A percentile compares a stretch with the other conserved stretches of the same genome.
Evolutionary conservation across 2,888 invertebrate species (phyloP).

Genomic region (Synanthedon formicaeformis): DNA sequence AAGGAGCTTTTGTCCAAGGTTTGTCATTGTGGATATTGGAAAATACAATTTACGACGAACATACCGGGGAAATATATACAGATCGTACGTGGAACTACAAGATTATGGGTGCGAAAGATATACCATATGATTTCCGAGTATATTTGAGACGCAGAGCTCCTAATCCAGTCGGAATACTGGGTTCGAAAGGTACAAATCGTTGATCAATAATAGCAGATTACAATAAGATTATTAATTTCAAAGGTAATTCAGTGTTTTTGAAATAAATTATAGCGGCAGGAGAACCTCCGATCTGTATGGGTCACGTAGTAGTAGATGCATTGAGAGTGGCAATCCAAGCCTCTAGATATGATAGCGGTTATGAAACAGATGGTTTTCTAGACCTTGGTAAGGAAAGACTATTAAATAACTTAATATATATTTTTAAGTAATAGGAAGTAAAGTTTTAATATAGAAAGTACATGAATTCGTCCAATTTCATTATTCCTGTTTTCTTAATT

Average conservation of each 20-base stretch:
- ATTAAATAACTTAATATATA: neutral
- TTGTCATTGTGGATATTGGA: neutral
- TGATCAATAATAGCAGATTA: too few species aligned
- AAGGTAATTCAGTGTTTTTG: too few species aligned
- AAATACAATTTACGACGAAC: constrained; percentile 26
- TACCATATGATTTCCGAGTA: constrained; percentile 73
- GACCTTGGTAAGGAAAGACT: constrained; percentile 18
- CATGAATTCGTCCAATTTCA: too few species aligned
- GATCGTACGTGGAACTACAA: constrained; percentile 78
- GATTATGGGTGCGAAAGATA: constrained; percentile 73
- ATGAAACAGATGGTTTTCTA: constrained; percentile 15
- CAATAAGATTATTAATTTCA: too few species aligned
- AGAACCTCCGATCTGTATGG: constrained; percentile 26
- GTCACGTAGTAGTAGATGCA: constrained; percentile 24
- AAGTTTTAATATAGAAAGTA: too few species aligned
- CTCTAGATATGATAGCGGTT: constrained; percentile 23
- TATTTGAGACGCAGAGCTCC: constrained; percentile 65
- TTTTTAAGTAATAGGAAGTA: too few species aligned
- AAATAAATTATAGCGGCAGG: constrained; percentile 17
- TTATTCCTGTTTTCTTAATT: neutral
- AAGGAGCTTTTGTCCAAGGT: neutral
- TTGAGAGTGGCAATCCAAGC: constrained; percentile 22
- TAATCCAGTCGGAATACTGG: constrained; percentile 63
- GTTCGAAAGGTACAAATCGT: constrained; percentile 54
- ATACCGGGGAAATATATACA: constrained; percentile 71